phyloP scores from a whole-genome alignment of 2,113 vertebrate genomes.

The Thomomys bottae region DNA sequence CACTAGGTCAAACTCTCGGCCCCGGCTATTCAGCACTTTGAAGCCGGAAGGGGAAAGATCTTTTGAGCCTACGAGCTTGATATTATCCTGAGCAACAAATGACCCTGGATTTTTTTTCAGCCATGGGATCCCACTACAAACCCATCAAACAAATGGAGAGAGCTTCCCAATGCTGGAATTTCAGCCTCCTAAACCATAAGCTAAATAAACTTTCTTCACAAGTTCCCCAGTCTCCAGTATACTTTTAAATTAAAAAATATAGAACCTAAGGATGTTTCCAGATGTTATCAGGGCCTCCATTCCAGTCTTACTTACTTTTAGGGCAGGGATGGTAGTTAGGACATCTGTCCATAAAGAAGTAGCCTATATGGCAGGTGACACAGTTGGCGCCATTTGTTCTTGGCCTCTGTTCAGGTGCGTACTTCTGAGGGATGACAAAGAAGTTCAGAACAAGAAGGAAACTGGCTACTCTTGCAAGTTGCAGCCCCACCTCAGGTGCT shows the following conservation, averaged over 20 bases:
- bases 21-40: no score
- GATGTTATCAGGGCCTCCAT: not conserved
- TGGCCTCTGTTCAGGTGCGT: constrained; percentile 86
- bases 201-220: not conserved
- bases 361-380: constrained; percentile 80
- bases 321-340: constrained; percentile 85
- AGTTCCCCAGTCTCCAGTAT: not conserved
- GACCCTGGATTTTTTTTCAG: not conserved
- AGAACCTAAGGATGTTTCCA: not conserved
- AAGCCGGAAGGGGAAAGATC: not conserved
- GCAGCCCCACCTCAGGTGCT: not conserved
- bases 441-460: not conserved
- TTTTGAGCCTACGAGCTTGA: not conserved
- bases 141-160: not conserved
- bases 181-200: not conserved
- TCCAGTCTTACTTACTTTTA: constrained; percentile 83
- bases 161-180: not conserved
- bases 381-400: constrained; percentile 78
- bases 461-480: not conserved
- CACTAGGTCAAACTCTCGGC: no score
- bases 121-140: not conserved
- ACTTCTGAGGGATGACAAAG: constrained; percentile 70
- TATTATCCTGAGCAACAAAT: not conserved
- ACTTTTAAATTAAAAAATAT: not conserved
- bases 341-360: constrained; percentile 81